Conservation (phyloP, 2,113 vertebrate species). For the Salminus brasiliensis region DNA sequence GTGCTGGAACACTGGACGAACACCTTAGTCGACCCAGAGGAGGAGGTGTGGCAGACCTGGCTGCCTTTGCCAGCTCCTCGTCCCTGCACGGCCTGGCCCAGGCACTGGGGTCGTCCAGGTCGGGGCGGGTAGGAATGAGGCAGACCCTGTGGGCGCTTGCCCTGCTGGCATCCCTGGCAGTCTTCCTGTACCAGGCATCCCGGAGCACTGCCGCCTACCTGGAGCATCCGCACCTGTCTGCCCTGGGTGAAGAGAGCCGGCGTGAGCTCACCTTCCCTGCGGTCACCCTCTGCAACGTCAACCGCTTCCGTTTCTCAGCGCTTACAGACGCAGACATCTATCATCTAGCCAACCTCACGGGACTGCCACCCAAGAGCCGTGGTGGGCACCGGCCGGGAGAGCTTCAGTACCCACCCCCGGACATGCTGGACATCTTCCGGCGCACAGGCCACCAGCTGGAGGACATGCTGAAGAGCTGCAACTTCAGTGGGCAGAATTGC, state of each 20-base stretch:
- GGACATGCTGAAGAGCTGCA: conserved; percentile 99
- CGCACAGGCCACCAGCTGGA: conserved; percentile 96
- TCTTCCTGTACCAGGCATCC: conserved; percentile 92
- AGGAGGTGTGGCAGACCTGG: conserved; percentile 74
- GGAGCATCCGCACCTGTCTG: conserved; percentile 90
- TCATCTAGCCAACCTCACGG: conserved; percentile 96
- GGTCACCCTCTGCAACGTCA: conserved; percentile 98
- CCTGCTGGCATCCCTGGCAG: conserved; percentile 86
- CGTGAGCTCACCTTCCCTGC: conserved; percentile 92
- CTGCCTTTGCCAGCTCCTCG: conserved; percentile 89
- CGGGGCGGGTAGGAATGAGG: conserved; percentile 85
- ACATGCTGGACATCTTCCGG: conserved; percentile 99
- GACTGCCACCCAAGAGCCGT: conserved; percentile 94
- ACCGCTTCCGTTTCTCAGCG: conserved; percentile 94
- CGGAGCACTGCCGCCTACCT: conserved; percentile 92
- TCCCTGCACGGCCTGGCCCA: conserved; percentile 97
- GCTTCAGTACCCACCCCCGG: conserved; percentile 90
- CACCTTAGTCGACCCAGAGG: conserved; percentile 74
- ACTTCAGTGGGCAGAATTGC: conserved; percentile 97
- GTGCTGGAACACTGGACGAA: conserved; percentile 90
- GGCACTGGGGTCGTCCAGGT: conserved; percentile 77
- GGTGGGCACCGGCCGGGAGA: conserved; percentile 93
- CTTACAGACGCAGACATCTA: conserved; percentile 97
- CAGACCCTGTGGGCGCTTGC: conserved; percentile 92
- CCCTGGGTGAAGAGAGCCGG: conserved; percentile 86